Conservation (phyloP, 2,113 vertebrate genomes). For the Colius striatus region DNA sequence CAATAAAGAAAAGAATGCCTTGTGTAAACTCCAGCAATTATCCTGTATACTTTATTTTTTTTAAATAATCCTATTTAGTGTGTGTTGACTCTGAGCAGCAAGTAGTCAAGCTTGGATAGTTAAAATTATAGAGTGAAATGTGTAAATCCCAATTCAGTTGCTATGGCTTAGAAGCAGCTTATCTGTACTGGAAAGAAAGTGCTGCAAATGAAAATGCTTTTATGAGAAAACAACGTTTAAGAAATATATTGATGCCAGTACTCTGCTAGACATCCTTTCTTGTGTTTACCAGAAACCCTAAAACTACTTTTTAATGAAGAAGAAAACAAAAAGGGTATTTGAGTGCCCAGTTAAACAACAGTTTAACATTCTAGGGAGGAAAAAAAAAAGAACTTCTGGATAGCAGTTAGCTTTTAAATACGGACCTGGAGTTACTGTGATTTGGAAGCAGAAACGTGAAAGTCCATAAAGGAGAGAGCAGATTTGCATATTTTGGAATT, state of each 20-base stretch:
- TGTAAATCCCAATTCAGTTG: conserved; percentile 42
- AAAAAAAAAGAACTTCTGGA: neutral
- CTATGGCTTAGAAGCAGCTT: conserved; percentile 14
- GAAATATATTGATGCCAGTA: neutral
- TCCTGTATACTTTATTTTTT: neutral
- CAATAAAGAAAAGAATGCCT: conserved; percentile 26
- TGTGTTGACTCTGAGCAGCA: neutral
- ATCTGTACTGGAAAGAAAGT: neutral
- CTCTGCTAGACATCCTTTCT: neutral
- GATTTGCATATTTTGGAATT: neutral
- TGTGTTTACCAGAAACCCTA: too few species aligned
- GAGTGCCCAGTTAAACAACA: neutral
- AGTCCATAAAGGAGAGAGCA: neutral
- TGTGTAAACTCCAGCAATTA: conserved; percentile 45
- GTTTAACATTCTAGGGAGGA: neutral
- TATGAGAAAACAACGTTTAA: neutral
- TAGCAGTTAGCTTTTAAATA: neutral
- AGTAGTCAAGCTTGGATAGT: conserved; percentile 26
- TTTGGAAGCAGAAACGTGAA: neutral
- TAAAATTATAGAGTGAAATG: conserved; percentile 42
- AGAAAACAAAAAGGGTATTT: neutral
- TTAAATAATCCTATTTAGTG: neutral
- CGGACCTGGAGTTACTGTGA: neutral
- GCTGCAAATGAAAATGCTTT: conserved; percentile 32
- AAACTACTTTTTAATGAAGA: conserved; percentile 3